phyloP scores from a whole-genome alignment of 2,888 invertebrate genomes.

The Caenorhabditis sp. region DNA sequence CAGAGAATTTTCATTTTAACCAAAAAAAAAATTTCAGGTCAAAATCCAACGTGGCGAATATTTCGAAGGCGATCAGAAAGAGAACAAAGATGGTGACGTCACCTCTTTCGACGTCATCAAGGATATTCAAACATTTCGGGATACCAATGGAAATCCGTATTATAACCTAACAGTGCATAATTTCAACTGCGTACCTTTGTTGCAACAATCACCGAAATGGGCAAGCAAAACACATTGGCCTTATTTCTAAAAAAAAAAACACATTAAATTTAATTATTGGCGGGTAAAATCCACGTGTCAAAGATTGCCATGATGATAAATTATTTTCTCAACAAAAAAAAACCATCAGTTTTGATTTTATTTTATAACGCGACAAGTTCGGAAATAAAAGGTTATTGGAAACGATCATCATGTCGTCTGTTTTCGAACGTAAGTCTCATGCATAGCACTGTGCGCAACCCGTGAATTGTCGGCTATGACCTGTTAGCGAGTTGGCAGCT shows the following conservation, averaged over 20 bases:
- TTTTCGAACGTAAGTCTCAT: background rate
- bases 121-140: conserved; percentile 30
- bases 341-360: background rate
- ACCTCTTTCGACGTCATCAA: conserved; percentile 37
- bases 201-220: conserved; percentile 33
- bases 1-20: no score
- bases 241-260: conserved; percentile 19
- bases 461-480: no score
- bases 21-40: no score
- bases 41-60: conserved; percentile 36
- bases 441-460: no score
- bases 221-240: conserved; percentile 35
- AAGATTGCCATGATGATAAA: no score
- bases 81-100: conserved; percentile 38
- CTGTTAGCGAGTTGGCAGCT: no score
- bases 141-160: conserved; percentile 20
- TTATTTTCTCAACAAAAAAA: no score
- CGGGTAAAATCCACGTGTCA: no score
- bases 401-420: background rate
- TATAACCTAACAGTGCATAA: conserved; percentile 36
- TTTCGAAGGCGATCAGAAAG: conserved; percentile 44
- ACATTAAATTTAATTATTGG: no score
- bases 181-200: conserved; percentile 31
- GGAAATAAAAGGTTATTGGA: background rate
- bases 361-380: background rate